phyloP scores from a whole-genome alignment of 37 sponge, comb jelly and placozoan species.

The Eunapius fragilis region DNA sequence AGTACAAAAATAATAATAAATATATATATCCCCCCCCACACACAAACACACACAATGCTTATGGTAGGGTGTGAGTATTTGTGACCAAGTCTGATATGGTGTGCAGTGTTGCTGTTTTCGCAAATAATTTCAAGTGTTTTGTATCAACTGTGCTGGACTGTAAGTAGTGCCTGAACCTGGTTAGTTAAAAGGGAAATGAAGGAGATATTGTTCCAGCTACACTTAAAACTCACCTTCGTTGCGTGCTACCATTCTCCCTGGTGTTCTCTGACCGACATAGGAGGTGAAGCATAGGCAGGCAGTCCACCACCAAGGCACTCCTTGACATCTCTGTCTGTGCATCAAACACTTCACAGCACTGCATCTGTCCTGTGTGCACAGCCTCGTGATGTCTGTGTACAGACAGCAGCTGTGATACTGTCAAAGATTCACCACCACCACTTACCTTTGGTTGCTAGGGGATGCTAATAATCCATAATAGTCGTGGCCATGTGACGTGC shows the following conservation, averaged over 20 bases:
- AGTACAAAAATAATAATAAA: no score
- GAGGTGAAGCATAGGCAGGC: slow-evolving; percentile 9
- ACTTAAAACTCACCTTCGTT: slow-evolving; percentile 11
- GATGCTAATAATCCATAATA: neutral
- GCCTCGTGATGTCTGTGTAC: neutral
- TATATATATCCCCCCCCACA: no score
- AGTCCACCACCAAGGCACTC: slow-evolving; percentile 18
- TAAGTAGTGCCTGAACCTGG: neutral
- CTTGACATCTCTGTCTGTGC: slow-evolving; percentile 2
- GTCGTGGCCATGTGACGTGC: neutral
- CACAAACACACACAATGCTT: no score
- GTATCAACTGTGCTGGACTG: neutral
- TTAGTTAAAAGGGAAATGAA: neutral
- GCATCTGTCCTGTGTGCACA: neutral
- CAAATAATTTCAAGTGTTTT: neutral
- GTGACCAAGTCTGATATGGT: no score
- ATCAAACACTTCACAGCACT: neutral
- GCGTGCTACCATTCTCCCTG: neutral
- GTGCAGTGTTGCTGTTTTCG: no score
- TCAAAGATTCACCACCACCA: neutral
- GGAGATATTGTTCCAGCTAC: neutral
- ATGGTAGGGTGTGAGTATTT: no score
- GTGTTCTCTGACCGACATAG: slow-evolving; percentile 19
- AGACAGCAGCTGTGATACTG: neutral
- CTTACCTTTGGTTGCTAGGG: neutral